Evolutionary conservation across 2,888 invertebrate genomes (phyloP), one percentile per base, ranked within the genome.

Genomic region (Temnothorax rugatulus): DNA sequence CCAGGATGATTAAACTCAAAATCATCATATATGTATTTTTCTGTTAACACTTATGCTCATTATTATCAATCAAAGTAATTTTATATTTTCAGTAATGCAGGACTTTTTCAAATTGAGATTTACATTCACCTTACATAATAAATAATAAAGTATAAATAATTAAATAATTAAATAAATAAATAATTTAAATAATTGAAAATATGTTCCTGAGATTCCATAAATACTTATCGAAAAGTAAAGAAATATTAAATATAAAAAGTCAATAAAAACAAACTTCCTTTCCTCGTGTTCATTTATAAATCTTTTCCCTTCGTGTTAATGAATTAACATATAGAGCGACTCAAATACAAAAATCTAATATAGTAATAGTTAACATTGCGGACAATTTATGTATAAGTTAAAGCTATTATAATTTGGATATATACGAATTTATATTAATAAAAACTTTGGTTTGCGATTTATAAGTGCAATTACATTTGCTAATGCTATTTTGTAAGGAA

Each of bases 161-260:
- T 29, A 29, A n/a, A n/a, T n/a, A n/a, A 34, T 34, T 38, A 77
- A 68, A 68, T 71, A 68, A 57, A 68, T 66, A 66, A 73, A 73
- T 54, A 77, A 47, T 79, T 0, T 79, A 15, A 47, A 47, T 47
- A 25, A 54, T 18, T 66, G 21, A 54, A 64, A 38, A 44, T 29
- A 68, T 61, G 4, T 79, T 71, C 73, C 79, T 79, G 73, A 79
- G 79, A 79, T 73, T 59, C 13, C 18, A 54, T 71, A 59, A 52
- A 76, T 44, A 69, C 25, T 69, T 50, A 34, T 69, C 21, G 21
- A 21, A 21, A 34, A 13, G 15, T 18, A 57, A 69, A 21, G 13
- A 66, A 29, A 8, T 3, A 64, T 63, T 59, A 18, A 77, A 79
- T 41, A 77, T 41, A 75, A 50, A 61, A 81, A 77, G 44, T 50